Evolutionary conservation across 2,113 vertebrate species (phyloP).

Genomic region (Perca fluviatilis): DNA sequence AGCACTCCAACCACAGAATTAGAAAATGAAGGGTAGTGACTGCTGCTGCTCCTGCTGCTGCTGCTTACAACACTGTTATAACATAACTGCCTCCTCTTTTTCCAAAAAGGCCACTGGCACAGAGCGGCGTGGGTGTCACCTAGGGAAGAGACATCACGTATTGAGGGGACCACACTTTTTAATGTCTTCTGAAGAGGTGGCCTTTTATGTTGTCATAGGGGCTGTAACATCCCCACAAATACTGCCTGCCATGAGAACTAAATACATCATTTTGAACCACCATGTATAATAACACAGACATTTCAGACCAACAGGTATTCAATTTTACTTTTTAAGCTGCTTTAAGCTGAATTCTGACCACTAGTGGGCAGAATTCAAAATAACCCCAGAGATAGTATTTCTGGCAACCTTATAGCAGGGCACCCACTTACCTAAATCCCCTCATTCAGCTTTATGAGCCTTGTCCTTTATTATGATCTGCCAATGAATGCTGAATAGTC

Average conservation of each 20-base stretch:
- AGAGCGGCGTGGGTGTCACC: not conserved
- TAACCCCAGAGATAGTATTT: not conserved
- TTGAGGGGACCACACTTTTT: constrained; percentile 23
- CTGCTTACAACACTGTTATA: constrained; percentile 37
- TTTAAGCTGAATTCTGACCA: constrained; percentile 6
- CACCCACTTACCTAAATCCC: not conserved
- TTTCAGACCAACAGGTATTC: not conserved
- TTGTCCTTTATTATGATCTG: not conserved
- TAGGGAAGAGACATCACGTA: constrained; percentile 16
- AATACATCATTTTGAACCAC: not conserved
- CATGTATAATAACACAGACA: not conserved
- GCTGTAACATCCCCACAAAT: not conserved
- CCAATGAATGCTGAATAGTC: not conserved
- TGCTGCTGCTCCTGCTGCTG: not conserved
- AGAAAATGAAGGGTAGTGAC: constrained; percentile 48
- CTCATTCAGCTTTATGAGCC: not conserved
- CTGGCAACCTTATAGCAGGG: not conserved
- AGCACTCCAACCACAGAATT: constrained; percentile 52
- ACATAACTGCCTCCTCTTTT: constrained; percentile 28
- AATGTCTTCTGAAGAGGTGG: not conserved
- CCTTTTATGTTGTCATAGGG: not conserved
- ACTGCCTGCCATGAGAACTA: not conserved
- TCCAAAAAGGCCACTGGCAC: constrained; percentile 30
- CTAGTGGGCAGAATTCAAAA: not conserved
- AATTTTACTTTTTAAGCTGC: not conserved